phyloP scores from a whole-genome alignment of 1,140 invertebrate genomes.

The Hypothenemus hampei region DNA sequence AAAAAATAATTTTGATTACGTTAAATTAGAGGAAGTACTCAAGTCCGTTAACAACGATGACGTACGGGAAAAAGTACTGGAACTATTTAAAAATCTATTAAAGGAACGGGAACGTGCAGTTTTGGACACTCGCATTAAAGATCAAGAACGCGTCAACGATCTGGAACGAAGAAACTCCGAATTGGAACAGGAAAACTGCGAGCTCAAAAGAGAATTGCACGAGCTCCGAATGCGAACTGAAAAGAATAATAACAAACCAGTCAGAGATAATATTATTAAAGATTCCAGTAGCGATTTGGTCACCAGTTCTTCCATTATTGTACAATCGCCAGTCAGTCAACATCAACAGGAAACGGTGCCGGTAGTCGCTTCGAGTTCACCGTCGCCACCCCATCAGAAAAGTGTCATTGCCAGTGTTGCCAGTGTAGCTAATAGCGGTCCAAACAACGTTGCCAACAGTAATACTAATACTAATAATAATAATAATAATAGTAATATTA shows the following conservation, averaged over 20 bases:
- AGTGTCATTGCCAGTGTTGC: conserved; percentile 35
- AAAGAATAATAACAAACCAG: conserved; percentile 4
- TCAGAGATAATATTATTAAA: conserved; percentile 16
- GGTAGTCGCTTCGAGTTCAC: not conserved
- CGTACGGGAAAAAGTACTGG: conserved; percentile 32
- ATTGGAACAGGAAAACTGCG: conserved; percentile 23
- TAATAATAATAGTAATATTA: too few relatives aligned
- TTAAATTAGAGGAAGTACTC: conserved; percentile 36
- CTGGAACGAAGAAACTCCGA: conserved; percentile 29
- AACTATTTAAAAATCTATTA: conserved; percentile 31
- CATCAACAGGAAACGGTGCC: too few relatives aligned
- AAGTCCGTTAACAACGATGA: conserved; percentile 28
- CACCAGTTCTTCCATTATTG: conserved; percentile 36
- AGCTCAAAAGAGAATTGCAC: conserved; percentile 17
- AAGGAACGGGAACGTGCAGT: conserved; percentile 35
- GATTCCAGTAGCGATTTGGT: conserved; percentile 27
- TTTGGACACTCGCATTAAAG: conserved; percentile 33
- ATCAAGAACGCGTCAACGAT: conserved; percentile 34
- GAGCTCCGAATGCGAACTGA: conserved; percentile 9
- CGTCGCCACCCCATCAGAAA: conserved; percentile 20
- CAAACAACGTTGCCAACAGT: conserved; percentile 6
- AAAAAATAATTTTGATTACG: conserved; percentile 30
- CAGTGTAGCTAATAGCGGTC: conserved; percentile 16
- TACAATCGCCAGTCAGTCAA: conserved; percentile 3
- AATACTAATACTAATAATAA: too few relatives aligned